These are phyloP conservation scores for Mormyrus hasselquistii DNA, from an alignment of 2,797 vertebrate species.

Conservation along the genomic window DNA sequence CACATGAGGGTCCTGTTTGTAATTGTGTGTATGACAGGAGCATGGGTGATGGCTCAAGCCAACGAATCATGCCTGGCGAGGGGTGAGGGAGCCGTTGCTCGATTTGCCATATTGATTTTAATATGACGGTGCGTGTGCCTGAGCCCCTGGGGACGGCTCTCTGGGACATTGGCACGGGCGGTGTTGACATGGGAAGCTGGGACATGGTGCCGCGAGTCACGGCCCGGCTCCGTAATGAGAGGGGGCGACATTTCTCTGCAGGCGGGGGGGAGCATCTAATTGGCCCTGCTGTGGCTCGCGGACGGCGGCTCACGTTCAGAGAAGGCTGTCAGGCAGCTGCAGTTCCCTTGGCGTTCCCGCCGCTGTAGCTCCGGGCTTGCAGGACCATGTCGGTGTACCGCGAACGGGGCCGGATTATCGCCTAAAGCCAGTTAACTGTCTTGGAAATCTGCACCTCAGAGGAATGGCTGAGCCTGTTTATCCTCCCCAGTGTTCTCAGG, in stretches of 20 bases:
- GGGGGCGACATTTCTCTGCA: background rate
- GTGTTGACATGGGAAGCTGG: background rate
- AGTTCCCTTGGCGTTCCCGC: background rate
- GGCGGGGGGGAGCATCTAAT: background rate
- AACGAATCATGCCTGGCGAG: background rate
- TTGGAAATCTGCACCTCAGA: slow-evolving; percentile 25
- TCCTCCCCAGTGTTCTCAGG: slow-evolving; percentile 10
- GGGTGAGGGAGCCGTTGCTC: background rate
- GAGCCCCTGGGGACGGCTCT: background rate
- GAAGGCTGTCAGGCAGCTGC: background rate
- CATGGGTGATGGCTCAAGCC: background rate
- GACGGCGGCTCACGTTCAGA: background rate
- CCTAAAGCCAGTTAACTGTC: slow-evolving; percentile 22
- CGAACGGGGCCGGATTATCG: slow-evolving; percentile 22
- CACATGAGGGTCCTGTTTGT: background rate
- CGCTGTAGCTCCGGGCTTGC: background rate
- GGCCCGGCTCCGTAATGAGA: background rate
- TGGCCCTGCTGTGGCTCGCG: background rate
- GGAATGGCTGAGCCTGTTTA: slow-evolving; percentile 16
- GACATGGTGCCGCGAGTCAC: background rate
- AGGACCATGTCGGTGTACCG: slow-evolving; percentile 12
- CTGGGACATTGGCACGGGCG: background rate
- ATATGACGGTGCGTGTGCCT: background rate
- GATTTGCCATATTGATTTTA: slow-evolving; percentile 7
- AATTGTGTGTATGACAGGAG: background rate